Evolutionary conservation across 2,888 invertebrate species (phyloP), one percentile per base, ranked within the genome.

Genomic region (Rotaria socialis): DNA sequence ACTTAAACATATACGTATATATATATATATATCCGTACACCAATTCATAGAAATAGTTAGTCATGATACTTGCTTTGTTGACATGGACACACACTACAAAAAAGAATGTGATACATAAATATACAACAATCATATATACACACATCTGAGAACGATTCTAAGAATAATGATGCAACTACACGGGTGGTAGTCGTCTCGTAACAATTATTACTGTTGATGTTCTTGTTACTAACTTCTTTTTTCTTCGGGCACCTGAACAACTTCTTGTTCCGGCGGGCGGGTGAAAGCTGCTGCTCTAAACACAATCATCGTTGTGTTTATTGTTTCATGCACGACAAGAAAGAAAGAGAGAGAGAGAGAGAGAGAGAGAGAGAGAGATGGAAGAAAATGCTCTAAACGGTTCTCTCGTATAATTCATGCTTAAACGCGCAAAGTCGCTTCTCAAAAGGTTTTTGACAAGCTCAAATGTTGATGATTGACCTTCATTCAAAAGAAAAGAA

Each of bases 231-330:
- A 67, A 67, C 67, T 67, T 67, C 67, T 67, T 67, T 55, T 67
- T 67, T 67, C 67, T 67, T 67, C 67, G 67, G 67, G 67, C 67
- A 67, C 67, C 67, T 67, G 67, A 67, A 67, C 67, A 67, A 67
- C 67, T 67, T 67, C 67, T 67, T 67, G 67, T 67, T 67, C 67
- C 41, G 67, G 67, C 67, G 67, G 67, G 67, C 67, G 67, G 67
- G 67, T 67, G 67, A 67, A 67, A 67, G 67, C 67, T 67, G 67
- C 67, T 67, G 67, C 41, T 67, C 67, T 35, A 67, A 67, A 67
- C 67, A 67, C 27, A 67, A 67, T 67, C 67, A 67, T 67, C 35
- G 35, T 67, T 67, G 67, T 67, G 27, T 67, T 67, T 67, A 67
- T 67, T 67, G 67, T 67, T 67, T 67, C 67, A 67, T 67, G 27